These are phyloP conservation scores for Chymomyza fuscimana DNA, from an alignment of 2,888 invertebrate genomes.

Conservation along the genomic window DNA sequence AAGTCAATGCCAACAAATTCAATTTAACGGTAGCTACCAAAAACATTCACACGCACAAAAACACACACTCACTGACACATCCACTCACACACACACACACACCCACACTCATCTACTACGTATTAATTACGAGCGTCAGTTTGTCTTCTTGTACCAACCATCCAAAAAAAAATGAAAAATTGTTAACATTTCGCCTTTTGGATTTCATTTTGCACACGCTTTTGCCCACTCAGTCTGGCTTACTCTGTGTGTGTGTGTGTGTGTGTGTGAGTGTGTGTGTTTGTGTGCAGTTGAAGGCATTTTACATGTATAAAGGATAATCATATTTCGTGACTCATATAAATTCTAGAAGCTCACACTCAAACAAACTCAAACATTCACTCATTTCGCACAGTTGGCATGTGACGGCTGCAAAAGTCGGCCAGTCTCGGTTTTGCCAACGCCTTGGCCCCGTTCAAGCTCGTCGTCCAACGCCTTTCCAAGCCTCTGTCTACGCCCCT, in stretches of 20 bases:
- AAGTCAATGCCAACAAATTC: neutral
- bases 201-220: conserved; percentile 21
- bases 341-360: conserved; percentile 6
- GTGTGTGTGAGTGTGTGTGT: neutral
- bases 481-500: neutral
- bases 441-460: neutral
- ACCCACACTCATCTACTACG: neutral
- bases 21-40: neutral
- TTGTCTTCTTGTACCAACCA: conserved; percentile 1
- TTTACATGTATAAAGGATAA: conserved; percentile 40
- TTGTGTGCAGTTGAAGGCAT: conserved; percentile 13
- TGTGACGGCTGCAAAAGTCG: neutral
- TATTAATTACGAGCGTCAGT: conserved; percentile 13
- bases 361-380: neutral
- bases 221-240: neutral
- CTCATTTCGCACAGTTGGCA: neutral
- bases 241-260: neutral
- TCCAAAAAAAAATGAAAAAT: conserved; percentile 25
- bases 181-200: conserved; percentile 30
- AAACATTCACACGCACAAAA: neutral
- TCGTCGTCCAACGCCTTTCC: neutral
- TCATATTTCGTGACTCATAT: conserved; percentile 29
- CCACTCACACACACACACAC: neutral
- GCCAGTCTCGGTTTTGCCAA: neutral
- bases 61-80: conserved; percentile 2